These are phyloP conservation scores for Theonella swinhoei DNA, from an alignment of 37 sponge, comb jelly and placozoan species.

Conservation along the genomic window DNA sequence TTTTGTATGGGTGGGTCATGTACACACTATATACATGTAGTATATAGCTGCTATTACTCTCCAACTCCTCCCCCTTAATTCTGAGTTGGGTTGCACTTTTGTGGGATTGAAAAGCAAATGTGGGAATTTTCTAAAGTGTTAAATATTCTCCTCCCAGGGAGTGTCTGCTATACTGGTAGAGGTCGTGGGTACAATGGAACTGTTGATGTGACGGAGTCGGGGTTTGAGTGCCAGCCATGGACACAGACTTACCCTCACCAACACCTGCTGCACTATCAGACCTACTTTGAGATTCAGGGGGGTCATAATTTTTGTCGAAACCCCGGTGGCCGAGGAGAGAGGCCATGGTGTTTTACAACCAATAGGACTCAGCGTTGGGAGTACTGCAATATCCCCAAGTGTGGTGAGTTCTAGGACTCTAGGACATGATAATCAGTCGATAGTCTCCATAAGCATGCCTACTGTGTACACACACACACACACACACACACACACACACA, in stretches of 20 bases:
- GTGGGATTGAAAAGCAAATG: no score
- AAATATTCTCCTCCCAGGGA: slow-evolving; percentile 9
- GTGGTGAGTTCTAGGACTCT: slow-evolving; percentile 68
- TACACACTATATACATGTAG: neutral
- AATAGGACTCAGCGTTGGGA: slow-evolving; percentile 36
- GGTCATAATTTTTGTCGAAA: slow-evolving; percentile 71
- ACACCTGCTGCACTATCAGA: slow-evolving; percentile 38
- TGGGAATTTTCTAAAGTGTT: no score
- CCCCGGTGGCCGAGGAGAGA: slow-evolving; percentile 43
- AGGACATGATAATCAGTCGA: no score
- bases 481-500: neutral
- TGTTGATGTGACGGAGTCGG: slow-evolving; percentile 38
- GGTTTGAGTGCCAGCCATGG: slow-evolving; percentile 67
- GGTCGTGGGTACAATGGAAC: slow-evolving; percentile 80
- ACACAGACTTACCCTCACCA: slow-evolving; percentile 50
- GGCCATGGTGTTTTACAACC: slow-evolving; percentile 67
- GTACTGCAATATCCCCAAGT: slow-evolving; percentile 49
- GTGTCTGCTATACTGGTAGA: slow-evolving; percentile 64
- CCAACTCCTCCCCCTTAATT: neutral
- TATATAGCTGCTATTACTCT: neutral
- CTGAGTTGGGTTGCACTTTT: no score
- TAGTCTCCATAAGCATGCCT: no score
- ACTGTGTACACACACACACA: no score
- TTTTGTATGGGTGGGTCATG: neutral
- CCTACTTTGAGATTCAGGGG: slow-evolving; percentile 61